Evolutionary conservation across 2,113 vertebrate genomes (phyloP), one percentile per base, ranked within the genome.

Genomic region (Leptosomus discolor): DNA sequence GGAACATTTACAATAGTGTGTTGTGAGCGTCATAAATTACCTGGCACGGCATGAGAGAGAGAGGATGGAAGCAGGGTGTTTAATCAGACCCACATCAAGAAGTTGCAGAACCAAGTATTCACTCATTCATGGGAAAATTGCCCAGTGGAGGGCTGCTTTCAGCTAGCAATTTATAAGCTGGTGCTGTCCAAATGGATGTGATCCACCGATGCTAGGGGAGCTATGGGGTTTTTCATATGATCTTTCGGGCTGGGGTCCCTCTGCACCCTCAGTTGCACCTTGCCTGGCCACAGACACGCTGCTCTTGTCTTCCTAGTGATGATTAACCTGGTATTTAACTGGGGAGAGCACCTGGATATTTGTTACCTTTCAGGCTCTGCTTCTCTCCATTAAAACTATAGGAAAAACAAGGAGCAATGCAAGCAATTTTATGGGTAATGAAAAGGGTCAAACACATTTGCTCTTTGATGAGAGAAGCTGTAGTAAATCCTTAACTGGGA

Each of bases 401-500:
- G 56, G 22, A 27, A 94, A 94, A 60, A 8, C 77, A 93, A 89
- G 80, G 86, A 89, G 80, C 64, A 53, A 81, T 12, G 57, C 65
- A 75, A 64, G 92, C 65, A 46, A 94, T 97, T 95, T 91, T 91
- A 85, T 63, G 81, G 84, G 43, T 73, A 74, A 88, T 74, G 87
- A 90, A 93, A 88, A 92, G 92, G 91, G 94, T 90, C 84, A 94
- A 93, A 88, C 26, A 14, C 84, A 39, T 95, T 96, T 61, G 45
- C 57, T 92, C 84, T 85, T 41, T 70, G 94, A 82, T 94, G 92
- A 95, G 70, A 95, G 69, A 30, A 89, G 61, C 92, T 54, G 89
- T 48, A 94, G 85, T 90, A 96, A 97, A 94, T 85, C 77, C 91
- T 74, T 91, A 88, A 65, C 74, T 46, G 77, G 77, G 89, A 87